These are phyloP conservation scores for Heliconius sara DNA, from an alignment of 2,888 invertebrate species.

Conservation along the genomic window DNA sequence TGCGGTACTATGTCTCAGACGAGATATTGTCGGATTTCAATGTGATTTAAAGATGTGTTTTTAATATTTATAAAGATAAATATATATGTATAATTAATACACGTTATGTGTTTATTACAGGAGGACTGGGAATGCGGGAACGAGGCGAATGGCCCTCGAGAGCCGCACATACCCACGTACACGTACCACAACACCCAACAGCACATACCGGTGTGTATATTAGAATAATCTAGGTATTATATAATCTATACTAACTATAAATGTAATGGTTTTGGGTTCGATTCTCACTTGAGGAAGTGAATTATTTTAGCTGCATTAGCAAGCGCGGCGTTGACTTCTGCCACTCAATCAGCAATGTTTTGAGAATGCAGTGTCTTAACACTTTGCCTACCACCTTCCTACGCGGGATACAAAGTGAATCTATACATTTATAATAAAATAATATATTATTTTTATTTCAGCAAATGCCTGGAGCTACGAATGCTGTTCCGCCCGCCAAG, in stretches of 20 bases:
- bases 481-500: constrained; percentile 35
- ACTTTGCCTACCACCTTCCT: not conserved
- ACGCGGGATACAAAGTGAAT: too few species aligned
- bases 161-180: constrained; percentile 68
- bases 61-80: not conserved
- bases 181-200: constrained; percentile 75
- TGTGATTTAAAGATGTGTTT: too few species aligned
- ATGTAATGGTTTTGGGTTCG: too few species aligned
- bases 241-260: too few species aligned
- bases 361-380: too few species aligned
- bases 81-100: not conserved
- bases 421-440: too few species aligned
- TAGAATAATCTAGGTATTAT: not conserved
- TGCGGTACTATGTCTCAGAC: too few species aligned
- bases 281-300: too few species aligned
- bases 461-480: constrained; percentile 46
- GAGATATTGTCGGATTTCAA: too few species aligned
- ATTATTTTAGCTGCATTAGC: too few species aligned
- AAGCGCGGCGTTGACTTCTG: too few species aligned
- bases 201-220: constrained; percentile 53
- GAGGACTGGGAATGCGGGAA: constrained; percentile 68
- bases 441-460: constrained; percentile 2
- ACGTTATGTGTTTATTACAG: constrained; percentile 44
- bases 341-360: too few species aligned
- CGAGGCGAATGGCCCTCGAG: constrained; percentile 63